phyloP scores from a whole-genome alignment of 1,140 invertebrate genomes.

The Brachionus sp. region DNA sequence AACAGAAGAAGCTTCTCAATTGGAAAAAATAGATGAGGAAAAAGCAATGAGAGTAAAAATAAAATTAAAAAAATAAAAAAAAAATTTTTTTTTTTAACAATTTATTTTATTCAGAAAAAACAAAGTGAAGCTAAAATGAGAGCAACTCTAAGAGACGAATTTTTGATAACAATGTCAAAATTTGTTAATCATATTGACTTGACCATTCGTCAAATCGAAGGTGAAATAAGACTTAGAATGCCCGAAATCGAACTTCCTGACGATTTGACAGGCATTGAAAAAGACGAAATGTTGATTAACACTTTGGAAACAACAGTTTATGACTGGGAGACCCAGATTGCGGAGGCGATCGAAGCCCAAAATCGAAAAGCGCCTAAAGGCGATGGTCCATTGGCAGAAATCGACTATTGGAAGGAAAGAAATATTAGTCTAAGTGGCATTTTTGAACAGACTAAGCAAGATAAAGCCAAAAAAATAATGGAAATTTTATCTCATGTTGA shows the following conservation, averaged over 20 bases:
- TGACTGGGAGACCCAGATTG: slow-evolving; percentile 32
- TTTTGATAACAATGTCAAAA: slow-evolving; percentile 60
- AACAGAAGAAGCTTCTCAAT: not conserved
- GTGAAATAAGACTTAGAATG: slow-evolving; percentile 58
- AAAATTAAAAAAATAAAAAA: not conserved
- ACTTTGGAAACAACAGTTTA: slow-evolving; percentile 54
- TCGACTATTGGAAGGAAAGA: slow-evolving; percentile 75
- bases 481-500: slow-evolving; percentile 62
- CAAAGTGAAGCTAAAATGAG: slow-evolving; percentile 53
- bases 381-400: slow-evolving; percentile 74
- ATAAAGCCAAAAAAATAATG: slow-evolving; percentile 66
- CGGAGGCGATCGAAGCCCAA: not conserved
- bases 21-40: not conserved
- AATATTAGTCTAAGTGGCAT: slow-evolving; percentile 71
- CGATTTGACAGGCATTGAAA: slow-evolving; percentile 53
- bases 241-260: slow-evolving; percentile 56
- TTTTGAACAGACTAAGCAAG: slow-evolving; percentile 74
- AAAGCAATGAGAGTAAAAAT: not conserved
- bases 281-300: slow-evolving; percentile 55
- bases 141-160: slow-evolving; percentile 59
- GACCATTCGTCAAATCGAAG: slow-evolving; percentile 61
- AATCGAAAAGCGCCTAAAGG: slow-evolving; percentile 62
- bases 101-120: slow-evolving; percentile 4
- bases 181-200: slow-evolving; percentile 58
- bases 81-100: not conserved